Conservation (phyloP, 2,113 vertebrate species). For the Mastomys coucha region DNA sequence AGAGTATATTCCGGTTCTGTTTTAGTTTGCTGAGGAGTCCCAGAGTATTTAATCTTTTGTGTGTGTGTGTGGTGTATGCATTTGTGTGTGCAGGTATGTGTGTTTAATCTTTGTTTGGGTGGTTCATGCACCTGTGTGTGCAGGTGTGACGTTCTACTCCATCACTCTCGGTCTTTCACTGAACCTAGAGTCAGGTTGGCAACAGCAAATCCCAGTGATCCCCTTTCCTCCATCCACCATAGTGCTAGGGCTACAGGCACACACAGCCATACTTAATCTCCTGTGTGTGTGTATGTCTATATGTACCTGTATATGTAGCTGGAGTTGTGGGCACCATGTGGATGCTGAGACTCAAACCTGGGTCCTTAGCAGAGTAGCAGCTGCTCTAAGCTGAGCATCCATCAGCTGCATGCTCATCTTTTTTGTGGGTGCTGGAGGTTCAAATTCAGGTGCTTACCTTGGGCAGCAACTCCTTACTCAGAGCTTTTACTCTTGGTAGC, state of each 20-base stretch:
- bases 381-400: neutral
- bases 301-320: neutral
- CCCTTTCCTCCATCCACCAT: neutral
- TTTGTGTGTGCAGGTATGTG: neutral
- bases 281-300: neutral
- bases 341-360: neutral
- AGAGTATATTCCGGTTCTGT: conserved; percentile 9
- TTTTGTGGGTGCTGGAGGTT: neutral
- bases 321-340: neutral
- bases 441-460: neutral
- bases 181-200: neutral
- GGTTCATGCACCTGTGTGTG: neutral
- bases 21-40: neutral
- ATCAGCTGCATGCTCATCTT: neutral
- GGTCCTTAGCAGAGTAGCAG: neutral
- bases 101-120: too few species aligned
- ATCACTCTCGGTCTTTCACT: neutral
- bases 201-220: neutral
- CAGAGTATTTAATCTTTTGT: neutral
- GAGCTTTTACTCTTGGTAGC: conserved; percentile 12
- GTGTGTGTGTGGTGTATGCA: neutral
- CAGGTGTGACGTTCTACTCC: neutral
- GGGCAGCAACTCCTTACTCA: neutral
- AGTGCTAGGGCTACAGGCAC: neutral
- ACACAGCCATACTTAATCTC: neutral